phyloP scores from a whole-genome alignment of 2,113 vertebrate genomes.

The Protobothrops flavoviridis region DNA sequence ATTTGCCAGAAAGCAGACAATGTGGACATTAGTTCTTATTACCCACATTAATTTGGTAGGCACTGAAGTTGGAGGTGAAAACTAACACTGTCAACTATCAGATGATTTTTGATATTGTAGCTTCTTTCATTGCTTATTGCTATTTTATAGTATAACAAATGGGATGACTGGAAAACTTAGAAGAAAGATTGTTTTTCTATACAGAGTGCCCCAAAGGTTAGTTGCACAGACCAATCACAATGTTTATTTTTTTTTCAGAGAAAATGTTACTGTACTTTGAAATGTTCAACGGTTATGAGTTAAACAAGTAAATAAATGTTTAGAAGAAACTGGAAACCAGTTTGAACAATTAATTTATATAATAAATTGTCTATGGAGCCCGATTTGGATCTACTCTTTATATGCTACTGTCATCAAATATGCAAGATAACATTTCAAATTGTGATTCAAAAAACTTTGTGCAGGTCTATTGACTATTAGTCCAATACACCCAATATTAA shows the following conservation, averaged over 20 bases:
- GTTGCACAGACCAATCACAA: not conserved
- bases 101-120: not conserved
- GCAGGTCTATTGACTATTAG: not conserved
- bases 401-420: not conserved
- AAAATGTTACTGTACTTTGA: not conserved
- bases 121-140: not conserved
- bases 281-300: not conserved
- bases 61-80: not conserved
- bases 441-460: not conserved
- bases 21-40: not conserved
- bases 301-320: not conserved
- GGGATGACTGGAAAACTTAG: not conserved
- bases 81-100: not conserved
- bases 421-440: not conserved
- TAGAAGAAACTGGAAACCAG: not conserved
- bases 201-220: not conserved
- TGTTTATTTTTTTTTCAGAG: not conserved
- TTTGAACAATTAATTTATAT: not conserved
- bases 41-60: not conserved
- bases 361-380: not conserved
- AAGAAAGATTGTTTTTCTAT: not conserved
- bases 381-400: not conserved
- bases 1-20: not conserved
- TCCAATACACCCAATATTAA: not conserved
- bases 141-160: not conserved